phyloP scores from a whole-genome alignment of 2,113 vertebrate species.

The Nothobranchius furzeri region DNA sequence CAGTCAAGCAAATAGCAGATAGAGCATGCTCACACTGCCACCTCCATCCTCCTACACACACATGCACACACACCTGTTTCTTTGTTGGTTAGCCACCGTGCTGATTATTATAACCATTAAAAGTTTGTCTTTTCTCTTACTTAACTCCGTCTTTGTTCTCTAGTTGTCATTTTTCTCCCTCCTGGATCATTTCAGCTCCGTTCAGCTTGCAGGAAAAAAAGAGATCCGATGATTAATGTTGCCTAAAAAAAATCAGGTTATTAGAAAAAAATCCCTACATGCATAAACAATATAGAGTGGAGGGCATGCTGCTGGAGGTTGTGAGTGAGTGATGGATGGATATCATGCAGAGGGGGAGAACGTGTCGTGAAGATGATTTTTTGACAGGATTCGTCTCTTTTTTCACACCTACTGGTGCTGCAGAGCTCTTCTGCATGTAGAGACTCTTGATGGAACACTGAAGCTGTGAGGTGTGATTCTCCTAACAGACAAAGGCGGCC shows the following conservation, averaged over 20 bases:
- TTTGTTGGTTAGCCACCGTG: constrained; percentile 41
- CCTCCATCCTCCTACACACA: constrained; percentile 56
- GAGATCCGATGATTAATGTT: neutral
- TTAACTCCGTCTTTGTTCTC: neutral
- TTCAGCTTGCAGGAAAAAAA: neutral
- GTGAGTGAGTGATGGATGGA: neutral
- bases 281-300: neutral
- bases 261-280: neutral
- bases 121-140: constrained; percentile 20
- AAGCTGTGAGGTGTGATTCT: neutral
- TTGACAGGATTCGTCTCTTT: constrained; percentile 1
- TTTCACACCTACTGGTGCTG: constrained; percentile 31
- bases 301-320: neutral
- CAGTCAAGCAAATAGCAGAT: constrained; percentile 68
- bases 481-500: constrained; percentile 10
- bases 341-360: constrained; percentile 1
- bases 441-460: neutral
- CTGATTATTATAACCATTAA: constrained; percentile 48
- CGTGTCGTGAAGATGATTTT: constrained; percentile 4
- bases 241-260: neutral
- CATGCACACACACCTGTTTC: constrained; percentile 30
- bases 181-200: neutral
- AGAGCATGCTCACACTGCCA: constrained; percentile 59
- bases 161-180: constrained; percentile 14
- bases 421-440: constrained; percentile 3